Conservation (phyloP, 2,113 vertebrate species). For the Neogobius melanostomus region DNA sequence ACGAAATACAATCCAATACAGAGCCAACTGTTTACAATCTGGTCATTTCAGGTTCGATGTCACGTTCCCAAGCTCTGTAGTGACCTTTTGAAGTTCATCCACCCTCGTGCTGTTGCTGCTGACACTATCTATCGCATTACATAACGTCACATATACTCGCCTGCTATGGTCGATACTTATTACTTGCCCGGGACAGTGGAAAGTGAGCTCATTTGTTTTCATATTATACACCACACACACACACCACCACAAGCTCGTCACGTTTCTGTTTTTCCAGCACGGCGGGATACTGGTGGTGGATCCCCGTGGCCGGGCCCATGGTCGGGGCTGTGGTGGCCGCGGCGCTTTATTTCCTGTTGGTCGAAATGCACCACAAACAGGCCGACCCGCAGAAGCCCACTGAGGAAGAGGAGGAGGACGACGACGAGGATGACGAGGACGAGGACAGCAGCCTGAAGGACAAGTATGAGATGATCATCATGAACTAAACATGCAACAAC, state of each 20-base stretch:
- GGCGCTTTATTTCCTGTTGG: slow-evolving; percentile 80
- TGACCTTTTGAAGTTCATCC: not conserved
- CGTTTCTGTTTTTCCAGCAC: slow-evolving; percentile 72
- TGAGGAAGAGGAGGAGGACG: slow-evolving; percentile 69
- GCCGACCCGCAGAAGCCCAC: slow-evolving; percentile 31
- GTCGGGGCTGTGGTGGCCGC: slow-evolving; percentile 84
- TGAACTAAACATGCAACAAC: slow-evolving; percentile 65
- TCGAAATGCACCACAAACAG: slow-evolving; percentile 85
- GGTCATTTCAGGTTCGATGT: not conserved
- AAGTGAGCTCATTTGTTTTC: slow-evolving; percentile 3
- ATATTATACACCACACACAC: not conserved
- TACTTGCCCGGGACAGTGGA: slow-evolving; percentile 1
- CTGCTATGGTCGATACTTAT: slow-evolving; percentile 37
- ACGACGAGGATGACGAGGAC: slow-evolving; percentile 68
- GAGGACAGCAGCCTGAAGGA: slow-evolving; percentile 76
- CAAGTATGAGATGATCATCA: slow-evolving; percentile 87
- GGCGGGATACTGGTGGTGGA: slow-evolving; percentile 93
- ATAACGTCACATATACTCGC: slow-evolving; percentile 50
- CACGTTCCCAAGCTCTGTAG: not conserved
- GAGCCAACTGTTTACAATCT: too few species aligned
- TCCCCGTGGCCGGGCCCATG: slow-evolving; percentile 88
- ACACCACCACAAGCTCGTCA: not conserved
- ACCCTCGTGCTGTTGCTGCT: not conserved
- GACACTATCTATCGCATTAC: slow-evolving; percentile 28
- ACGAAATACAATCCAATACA: too few species aligned